Percentiles rank a stretch among this genome's conserved stretches.
Evolutionary conservation across 2,888 invertebrate species (phyloP).

Genomic region (Yponomeuta cagnagella): DNA sequence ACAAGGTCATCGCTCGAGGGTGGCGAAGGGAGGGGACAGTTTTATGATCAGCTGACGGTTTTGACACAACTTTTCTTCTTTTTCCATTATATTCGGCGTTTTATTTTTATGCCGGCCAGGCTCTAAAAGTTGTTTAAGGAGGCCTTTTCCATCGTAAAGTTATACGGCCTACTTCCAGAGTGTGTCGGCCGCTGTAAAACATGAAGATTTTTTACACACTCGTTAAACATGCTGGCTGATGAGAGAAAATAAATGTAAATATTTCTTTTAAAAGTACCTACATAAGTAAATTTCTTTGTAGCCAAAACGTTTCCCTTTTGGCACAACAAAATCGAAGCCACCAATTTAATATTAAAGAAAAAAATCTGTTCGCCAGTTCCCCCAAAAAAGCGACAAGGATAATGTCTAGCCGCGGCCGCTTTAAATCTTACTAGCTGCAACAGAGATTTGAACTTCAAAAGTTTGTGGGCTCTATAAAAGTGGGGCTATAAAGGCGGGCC

Average conservation of each 20-base stretch:
- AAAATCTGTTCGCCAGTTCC: not conserved
- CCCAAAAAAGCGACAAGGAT: not conserved
- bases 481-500: conserved; percentile 39
- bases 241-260: not conserved
- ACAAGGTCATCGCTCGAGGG: conserved; percentile 57
- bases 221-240: not conserved
- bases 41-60: conserved; percentile 58
- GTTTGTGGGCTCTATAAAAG: conserved; percentile 45
- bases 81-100: conserved; percentile 16
- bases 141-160: not conserved
- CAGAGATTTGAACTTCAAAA: conserved; percentile 14
- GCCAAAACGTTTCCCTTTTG: not conserved
- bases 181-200: not conserved
- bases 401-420: conserved; percentile 13
- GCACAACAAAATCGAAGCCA: not conserved
- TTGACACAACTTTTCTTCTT: conserved; percentile 16
- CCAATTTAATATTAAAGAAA: not conserved
- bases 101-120: conserved; percentile 19
- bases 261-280: too few relatives aligned
- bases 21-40: conserved; percentile 53
- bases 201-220: not conserved
- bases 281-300: too few relatives aligned
- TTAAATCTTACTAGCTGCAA: conserved; percentile 10
- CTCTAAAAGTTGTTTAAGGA: not conserved
- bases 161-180: not conserved